phyloP scores from a whole-genome alignment of 2,113 vertebrate species.

The Prietella phreatophila region DNA sequence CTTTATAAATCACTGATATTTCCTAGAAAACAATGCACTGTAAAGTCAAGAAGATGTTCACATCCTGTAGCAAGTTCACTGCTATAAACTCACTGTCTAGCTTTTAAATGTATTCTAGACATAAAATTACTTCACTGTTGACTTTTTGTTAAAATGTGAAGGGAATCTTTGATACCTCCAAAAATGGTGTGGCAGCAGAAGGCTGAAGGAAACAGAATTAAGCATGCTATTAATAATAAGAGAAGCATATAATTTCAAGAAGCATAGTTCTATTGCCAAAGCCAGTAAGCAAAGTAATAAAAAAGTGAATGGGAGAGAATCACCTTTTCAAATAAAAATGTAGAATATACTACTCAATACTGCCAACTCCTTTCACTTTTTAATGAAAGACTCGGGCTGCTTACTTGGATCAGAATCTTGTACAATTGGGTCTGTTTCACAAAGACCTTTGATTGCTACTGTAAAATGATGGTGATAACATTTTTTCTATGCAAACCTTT shows the following conservation, averaged over 20 bases:
- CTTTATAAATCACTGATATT: not conserved
- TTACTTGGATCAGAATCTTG: slow-evolving; percentile 47
- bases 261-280: slow-evolving; percentile 45
- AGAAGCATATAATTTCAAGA: slow-evolving; percentile 57
- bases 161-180: slow-evolving; percentile 50
- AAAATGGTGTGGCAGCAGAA: slow-evolving; percentile 48
- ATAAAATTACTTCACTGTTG: not conserved
- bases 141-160: slow-evolving; percentile 45
- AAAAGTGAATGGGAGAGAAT: slow-evolving; percentile 56
- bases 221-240: slow-evolving; percentile 66
- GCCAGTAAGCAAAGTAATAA: slow-evolving; percentile 58
- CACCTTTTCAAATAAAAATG: slow-evolving; percentile 61
- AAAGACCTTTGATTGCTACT: slow-evolving; percentile 53
- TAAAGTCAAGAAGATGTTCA: not conserved
- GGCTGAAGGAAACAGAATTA: slow-evolving; percentile 62
- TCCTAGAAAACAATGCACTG: not conserved
- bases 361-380: slow-evolving; percentile 57
- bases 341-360: slow-evolving; percentile 59
- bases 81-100: not conserved
- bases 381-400: slow-evolving; percentile 60
- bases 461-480: slow-evolving; percentile 16
- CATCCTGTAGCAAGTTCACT: not conserved
- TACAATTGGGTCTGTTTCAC: slow-evolving; percentile 48
- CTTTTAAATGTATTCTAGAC: not conserved
- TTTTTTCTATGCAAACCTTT: slow-evolving; percentile 38